Evolutionary conservation across 2,797 vertebrate genomes (phyloP), one percentile per base, ranked within the genome.

Genomic region (Lacerta viridis): DNA sequence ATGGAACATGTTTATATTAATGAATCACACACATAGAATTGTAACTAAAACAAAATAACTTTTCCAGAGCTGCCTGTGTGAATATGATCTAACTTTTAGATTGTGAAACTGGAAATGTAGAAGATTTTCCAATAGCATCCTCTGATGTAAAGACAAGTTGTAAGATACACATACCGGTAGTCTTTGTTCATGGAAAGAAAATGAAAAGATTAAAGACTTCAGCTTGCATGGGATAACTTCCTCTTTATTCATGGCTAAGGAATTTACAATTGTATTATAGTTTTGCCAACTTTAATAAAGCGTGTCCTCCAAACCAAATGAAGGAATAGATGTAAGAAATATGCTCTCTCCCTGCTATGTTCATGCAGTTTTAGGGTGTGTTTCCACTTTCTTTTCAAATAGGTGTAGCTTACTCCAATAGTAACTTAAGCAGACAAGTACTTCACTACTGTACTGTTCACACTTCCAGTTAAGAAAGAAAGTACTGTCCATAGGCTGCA

Each of bases 11-110:
- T 93, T 96, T 95, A 94, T 43, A 90, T 95, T 92, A 93, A 87
- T 93, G 93, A 95, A 93, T 95, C 93, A 93, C 93, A 91, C 90
- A 85, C 87, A 78, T 46, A 92, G 85, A 94, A 90, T 89, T 88
- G 75, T 90, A 46, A 55, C 81, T 92, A 84, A 93, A 96, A 90
- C 90, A 89, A 93, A 92, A 86, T 88, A 41, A 74, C 90, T 92
- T 93, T 79, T 92, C 50, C 89, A 88, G 80, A 80, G 81, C 29
- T 92, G 64, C 87, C 90, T 94, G 87, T 92, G 71, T 90, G 46
- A 82, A 80, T 88, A 77, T 82, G 87, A 90, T 87, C 88, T 78
- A 41, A 50, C 72, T 92, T 88, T 88, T 83, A 13, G 23, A 84
- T 86, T 13, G n/a, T 1, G 0, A 68, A 75, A 81, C 43, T 81